phyloP scores from a whole-genome alignment of 1,140 invertebrate genomes.

The Hetaerina americana region DNA sequence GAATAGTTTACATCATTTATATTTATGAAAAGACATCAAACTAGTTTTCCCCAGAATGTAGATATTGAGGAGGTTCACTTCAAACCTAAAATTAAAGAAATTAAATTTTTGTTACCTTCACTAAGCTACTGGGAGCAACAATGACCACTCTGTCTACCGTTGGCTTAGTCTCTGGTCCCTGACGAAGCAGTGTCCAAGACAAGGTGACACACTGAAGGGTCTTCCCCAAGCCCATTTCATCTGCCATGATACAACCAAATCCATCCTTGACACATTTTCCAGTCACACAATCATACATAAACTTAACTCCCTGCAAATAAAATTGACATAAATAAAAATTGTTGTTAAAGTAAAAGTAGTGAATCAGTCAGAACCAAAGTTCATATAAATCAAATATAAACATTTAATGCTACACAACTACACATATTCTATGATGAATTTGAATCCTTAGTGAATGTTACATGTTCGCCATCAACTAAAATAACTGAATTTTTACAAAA shows the following conservation, averaged over 20 bases:
- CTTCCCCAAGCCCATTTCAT: conserved; percentile 96
- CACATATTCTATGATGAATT: too few relatives aligned
- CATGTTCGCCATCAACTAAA: too few relatives aligned
- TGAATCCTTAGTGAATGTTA: too few relatives aligned
- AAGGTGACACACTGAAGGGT: conserved; percentile 96
- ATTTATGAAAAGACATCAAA: too few relatives aligned
- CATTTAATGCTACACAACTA: conserved; percentile 6
- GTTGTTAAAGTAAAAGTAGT: conserved; percentile 4
- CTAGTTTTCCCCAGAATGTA: too few relatives aligned
- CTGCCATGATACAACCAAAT: conserved; percentile 96
- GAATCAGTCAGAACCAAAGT: conserved; percentile 4
- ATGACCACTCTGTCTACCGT: conserved; percentile 86
- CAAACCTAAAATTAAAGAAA: too few relatives aligned
- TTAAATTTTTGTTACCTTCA: conserved; percentile 47
- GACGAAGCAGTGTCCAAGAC: conserved; percentile 85
- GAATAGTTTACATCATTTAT: too few relatives aligned
- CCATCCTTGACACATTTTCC: conserved; percentile 76
- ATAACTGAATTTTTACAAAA: too few relatives aligned
- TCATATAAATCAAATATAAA: conserved; percentile 6
- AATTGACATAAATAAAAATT: too few relatives aligned
- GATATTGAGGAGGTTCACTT: too few relatives aligned
- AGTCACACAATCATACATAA: conserved; percentile 99
- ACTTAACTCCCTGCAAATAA: conserved; percentile 72
- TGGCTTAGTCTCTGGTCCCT: conserved; percentile 72
- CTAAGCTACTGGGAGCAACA: conserved; percentile 91